Base-by-base conservation (phyloP, 2,888 invertebrate genomes). In the Apantesis nais region DNA sequence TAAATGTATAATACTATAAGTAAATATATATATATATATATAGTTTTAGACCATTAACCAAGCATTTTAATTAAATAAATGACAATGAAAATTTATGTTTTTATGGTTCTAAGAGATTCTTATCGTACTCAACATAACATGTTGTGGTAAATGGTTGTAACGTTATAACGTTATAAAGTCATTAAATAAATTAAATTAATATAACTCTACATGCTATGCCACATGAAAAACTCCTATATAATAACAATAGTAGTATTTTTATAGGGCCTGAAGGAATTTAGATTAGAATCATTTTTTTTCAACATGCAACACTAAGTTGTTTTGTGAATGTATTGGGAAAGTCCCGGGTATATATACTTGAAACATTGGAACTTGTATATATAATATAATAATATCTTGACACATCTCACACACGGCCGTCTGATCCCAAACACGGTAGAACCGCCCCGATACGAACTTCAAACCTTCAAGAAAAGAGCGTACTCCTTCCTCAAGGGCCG, bases 111-210 rank as follows among this genome's bases (percentile, higher is more conserved):
- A 2, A 58, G 29, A 58, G 58, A 58, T 58, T 58, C 5, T 7
- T 29, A 58, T 58, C 55, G 25, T 55, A 55, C 14, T 4, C 12
- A 14, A 55, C 55, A 55, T 14, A 55, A 55, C 12, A 55, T 55
- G 25, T 55, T 11, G 25, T 12, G 55, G n/a, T 25, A 55, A 25
- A 25, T 55, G 55, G 55, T 55, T 55, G 12, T 55, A 14, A 14
- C 25, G 55, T 55, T 25, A 55, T 55, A 14, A 14, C 25, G 55
- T 55, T 25, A 55, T n/a, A n/a, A 4, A 55, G 55, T 25, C 55
- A 25, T 55, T 55, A 55, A 55, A 55, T 55, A 25, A 55, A 25
- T 55, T 55, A 55, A 55, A 55, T 52, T 55, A 55, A 55, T 25
- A 55, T 55, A 25, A 0, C 25, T 55, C 12, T 25, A 55, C n/a